Conservation (phyloP, 2,797 vertebrate genomes). For the Buphagus erythrorhynchus region DNA sequence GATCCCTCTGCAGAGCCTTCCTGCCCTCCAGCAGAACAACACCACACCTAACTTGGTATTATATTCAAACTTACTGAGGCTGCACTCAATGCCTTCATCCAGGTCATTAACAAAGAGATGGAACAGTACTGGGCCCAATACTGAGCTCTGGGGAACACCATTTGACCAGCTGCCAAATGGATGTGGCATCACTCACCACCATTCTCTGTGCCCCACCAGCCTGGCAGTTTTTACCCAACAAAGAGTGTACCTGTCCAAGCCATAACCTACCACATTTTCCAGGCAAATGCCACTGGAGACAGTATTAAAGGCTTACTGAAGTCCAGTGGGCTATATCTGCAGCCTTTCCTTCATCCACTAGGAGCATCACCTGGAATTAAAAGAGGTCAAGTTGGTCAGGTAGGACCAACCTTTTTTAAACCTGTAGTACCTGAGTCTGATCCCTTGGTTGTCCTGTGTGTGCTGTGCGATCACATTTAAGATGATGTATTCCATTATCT, state of each 20-base stretch:
- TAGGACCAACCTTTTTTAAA: neutral
- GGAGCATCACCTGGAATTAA: neutral
- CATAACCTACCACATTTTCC: neutral
- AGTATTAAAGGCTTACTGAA: neutral
- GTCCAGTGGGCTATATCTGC: no score
- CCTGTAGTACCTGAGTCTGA: neutral
- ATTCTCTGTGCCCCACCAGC: accelerated
- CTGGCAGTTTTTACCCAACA: neutral
- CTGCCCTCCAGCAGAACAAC: neutral
- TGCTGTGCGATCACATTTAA: neutral
- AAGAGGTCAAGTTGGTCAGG: neutral
- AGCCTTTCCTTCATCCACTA: neutral
- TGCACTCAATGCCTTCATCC: neutral
- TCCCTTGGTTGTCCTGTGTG: neutral
- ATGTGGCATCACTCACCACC: neutral
- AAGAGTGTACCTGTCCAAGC: neutral
- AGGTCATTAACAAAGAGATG: neutral
- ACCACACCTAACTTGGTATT: no score
- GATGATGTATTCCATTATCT: neutral
- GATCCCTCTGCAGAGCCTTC: neutral
- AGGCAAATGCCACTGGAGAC: neutral
- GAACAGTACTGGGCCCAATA: neutral
- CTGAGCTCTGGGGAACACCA: no score
- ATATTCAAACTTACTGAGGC: neutral
- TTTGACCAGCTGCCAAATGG: no score